These are phyloP conservation scores for Hyperoplus immaculatus DNA, from an alignment of 2,797 vertebrate genomes.

Conservation along the genomic window DNA sequence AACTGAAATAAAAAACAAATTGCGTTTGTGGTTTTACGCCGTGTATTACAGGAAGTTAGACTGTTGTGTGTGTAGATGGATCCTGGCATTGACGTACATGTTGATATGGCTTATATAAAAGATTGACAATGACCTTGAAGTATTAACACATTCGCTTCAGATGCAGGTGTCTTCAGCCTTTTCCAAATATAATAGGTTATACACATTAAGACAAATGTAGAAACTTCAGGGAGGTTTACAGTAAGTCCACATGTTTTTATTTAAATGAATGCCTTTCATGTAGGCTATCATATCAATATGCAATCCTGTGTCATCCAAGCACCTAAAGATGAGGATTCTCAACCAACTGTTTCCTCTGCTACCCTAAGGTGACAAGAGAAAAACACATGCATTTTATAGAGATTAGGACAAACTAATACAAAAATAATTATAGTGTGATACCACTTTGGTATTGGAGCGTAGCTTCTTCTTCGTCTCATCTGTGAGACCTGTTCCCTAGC, in stretches of 20 bases:
- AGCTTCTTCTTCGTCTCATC: not conserved
- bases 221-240: not conserved
- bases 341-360: not conserved
- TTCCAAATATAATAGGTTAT: not conserved
- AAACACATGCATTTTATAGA: not conserved
- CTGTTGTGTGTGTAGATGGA: slow-evolving; percentile 44
- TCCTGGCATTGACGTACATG: slow-evolving; percentile 21
- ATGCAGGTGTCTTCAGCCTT: slow-evolving; percentile 72
- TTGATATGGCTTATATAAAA: slow-evolving; percentile 38
- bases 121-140: slow-evolving; percentile 53
- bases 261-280: not conserved
- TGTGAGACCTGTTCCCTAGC: not conserved
- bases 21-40: slow-evolving; percentile 21
- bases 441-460: not conserved
- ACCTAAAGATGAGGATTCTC: not conserved
- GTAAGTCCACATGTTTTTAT: not conserved
- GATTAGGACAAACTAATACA: not conserved
- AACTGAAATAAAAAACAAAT: slow-evolving; percentile 10
- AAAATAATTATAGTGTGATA: not conserved
- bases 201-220: not conserved
- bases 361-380: not conserved
- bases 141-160: slow-evolving; percentile 84
- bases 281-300: not conserved
- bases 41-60: slow-evolving; percentile 26
- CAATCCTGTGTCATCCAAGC: not conserved